Evolutionary conservation across 2,797 vertebrate species (phyloP), one percentile per base, ranked within the genome.

Genomic region (Chelmon rostratus): DNA sequence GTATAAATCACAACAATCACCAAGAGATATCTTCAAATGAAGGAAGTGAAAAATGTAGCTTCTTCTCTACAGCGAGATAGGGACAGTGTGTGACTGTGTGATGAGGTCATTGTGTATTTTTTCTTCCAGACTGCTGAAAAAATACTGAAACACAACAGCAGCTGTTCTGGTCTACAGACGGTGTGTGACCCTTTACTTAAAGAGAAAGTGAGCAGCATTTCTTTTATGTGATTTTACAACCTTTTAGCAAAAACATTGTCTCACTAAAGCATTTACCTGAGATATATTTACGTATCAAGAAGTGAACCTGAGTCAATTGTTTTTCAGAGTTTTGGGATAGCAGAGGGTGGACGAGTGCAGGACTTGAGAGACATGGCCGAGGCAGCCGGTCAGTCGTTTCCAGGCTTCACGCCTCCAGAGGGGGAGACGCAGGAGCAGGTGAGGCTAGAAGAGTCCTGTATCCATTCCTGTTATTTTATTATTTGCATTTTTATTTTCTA

Each of bases 371-470:
- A 95, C 18, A 97, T 98, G 97, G 97, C 97, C 72, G 92, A 93
- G 80, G 95, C 94, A 40, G 96, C 96, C 0, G 96, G 97, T 21
- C 91, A 96, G 76, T 91, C 96, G 0, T 95, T 95, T 81, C 95
- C 94, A 31, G 88, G 83, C n/a, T 99, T 97, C 87, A 98, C 97
- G 0, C 97, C 97, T 21, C 94, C 97, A 0, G 90, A 94, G 70
- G 98, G 97, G 76, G 97, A 99, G 93, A 98, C 97, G 0, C 73
- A 96, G 65, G 96, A 97, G 65, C 93, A 99, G 96, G 98, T 98
- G 88, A 65, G 88, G 19, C 25, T 10, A 28, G 19, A 23, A 58
- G 49, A 16, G n/a, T 19, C 9, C 19, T 46, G n/a, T 18, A 11
- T 54, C 15, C 15, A 23, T 52, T 4, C 40, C 38, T 73, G 35